Evolutionary conservation across 1,140 invertebrate species (phyloP), one percentile per base, ranked within the genome.

Genomic region (Aphaenogaster ashmeadi): DNA sequence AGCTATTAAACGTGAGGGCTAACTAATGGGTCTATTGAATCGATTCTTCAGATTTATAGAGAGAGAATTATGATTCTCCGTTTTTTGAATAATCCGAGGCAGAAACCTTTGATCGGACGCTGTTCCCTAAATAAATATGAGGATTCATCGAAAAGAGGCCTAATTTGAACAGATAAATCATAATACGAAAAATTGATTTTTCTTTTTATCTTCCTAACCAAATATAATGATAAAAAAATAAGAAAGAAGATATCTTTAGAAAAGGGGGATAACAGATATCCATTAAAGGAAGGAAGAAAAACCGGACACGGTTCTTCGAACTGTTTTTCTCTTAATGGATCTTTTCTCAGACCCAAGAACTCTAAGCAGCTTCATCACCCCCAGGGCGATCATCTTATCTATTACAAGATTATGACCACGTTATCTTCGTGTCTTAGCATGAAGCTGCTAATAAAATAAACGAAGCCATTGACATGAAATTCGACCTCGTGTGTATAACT

Each of bases 311-410:
- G 18, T 56, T 74, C 33, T 74, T 74, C 3, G 36, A 58, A 7
- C n/a, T 1, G 54, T 58, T 75, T 41, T 56, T 41, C 54, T 75
- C n/a, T 27, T 60, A 41, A 75, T 58, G 50, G 54, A 44, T 75
- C 52, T 58, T 75, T 75, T 75, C 6, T 58, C 18, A 75, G 54
- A 44, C 5, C 38, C 1, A 44, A 41, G 18, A 58, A 75, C 52
- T 75, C 36, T 58, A 75, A 56, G 11, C 52, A 75, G 21, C 54
- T 58, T 27, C 54, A 44, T 60, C 38, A 75, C 13, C 38, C 38
- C 13, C 15, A 8, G 52, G 4, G 13, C 18, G 33, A 75, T 58
- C 54, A 74, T 75, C 38, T 21, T 58, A 27, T 58, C 13, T 21
- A 13, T 21, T 58, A 13, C 36, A 41, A 74, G 36, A 41, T 41